These are phyloP conservation scores for Isurus oxyrinchus DNA, from an alignment of 2,113 vertebrate genomes.

Conservation along the genomic window DNA sequence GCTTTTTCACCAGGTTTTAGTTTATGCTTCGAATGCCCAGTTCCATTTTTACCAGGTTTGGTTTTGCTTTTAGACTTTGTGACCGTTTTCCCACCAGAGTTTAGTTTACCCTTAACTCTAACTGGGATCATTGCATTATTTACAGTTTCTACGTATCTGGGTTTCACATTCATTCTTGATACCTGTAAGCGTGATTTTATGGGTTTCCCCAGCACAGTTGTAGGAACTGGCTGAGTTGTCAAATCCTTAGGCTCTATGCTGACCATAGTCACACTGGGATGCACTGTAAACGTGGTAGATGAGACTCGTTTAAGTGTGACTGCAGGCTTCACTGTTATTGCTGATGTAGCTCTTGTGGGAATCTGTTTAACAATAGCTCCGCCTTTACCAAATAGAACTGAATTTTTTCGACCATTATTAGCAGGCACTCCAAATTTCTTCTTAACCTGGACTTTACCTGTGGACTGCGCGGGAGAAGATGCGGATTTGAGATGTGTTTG, in stretches of 20 bases:
- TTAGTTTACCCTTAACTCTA: neutral
- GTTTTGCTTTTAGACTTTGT: neutral
- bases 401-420: neutral
- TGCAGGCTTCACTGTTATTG: neutral
- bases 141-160: too few relatives aligned
- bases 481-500: neutral
- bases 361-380: neutral
- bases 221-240: neutral
- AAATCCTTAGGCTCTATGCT: neutral
- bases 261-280: neutral
- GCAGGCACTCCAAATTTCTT: neutral
- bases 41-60: neutral
- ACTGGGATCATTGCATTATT: neutral
- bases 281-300: neutral
- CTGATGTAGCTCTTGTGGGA: neutral
- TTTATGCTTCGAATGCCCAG: neutral
- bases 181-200: neutral
- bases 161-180: neutral
- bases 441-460: slow-evolving; percentile 8
- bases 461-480: neutral
- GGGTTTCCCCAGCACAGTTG: neutral
- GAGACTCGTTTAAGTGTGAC: neutral
- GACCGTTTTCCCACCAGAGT: neutral
- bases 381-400: neutral
- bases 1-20: neutral